Evolutionary conservation across 1,140 invertebrate genomes (phyloP), one percentile per base, ranked within the genome.

Genomic region (Sogatella furcifera): DNA sequence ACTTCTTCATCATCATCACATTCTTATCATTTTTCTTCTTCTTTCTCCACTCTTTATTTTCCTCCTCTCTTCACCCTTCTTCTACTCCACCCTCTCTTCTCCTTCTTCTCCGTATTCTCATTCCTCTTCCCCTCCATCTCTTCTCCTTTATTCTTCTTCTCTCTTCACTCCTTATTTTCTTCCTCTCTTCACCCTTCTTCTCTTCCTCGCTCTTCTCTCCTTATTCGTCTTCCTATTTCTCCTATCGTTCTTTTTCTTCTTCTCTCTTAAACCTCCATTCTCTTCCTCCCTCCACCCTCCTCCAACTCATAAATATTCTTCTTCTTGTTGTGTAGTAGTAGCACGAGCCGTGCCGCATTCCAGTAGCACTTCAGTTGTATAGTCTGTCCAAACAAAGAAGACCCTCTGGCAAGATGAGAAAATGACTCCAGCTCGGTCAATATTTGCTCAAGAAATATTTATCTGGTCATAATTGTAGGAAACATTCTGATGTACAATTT

Each of bases 171-270:
- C 44, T 44, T 46, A 42, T 22, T 34, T 22, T 44, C 49, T 19
- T 58, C 56, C 22, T 44, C 46, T 44, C 24, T 42, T 58, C 56
- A 46, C 42, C 49, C 42, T 46, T 9, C 49, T 34, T 58, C 42
- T 58, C 24, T 46, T 44, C 46, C 56, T 58, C 24, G 43, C 42
- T 46, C 41, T 58, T 38, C 44, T 43, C 11, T 49, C 34, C 57
- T 59, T 44, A 52, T 44, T 59, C 57, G n/a, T 59, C 57, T 59
- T 44, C 52, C 57, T 59, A 31, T 44, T 59, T 44, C 34, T 44
- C 34, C 57, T 59, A 24, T 59, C 57, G 34, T 22, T 19, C 52
- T 54, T 5, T 54, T 5, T 54, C 52, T 54, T 24, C 19, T 17
- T 54, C 52, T 54, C 52, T 19, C 52, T 54, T 24, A 21, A 6